Evolutionary conservation across 2,888 invertebrate genomes (phyloP).

Genomic region (Dascillus cervinus): DNA sequence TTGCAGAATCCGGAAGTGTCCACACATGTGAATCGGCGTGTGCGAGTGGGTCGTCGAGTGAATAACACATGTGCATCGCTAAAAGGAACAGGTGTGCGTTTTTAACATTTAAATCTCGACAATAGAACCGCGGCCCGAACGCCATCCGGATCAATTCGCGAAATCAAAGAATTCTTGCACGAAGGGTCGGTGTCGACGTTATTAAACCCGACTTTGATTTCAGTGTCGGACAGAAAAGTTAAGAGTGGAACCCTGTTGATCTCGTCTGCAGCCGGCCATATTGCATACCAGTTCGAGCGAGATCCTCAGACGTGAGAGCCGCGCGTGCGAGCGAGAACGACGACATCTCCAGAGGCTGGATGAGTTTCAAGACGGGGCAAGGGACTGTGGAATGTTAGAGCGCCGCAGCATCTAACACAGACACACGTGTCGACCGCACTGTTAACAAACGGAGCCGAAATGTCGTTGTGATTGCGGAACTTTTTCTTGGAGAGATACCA

Average conservation of each 20-base stretch:
- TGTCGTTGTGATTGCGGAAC: conserved; percentile 24
- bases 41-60: conserved; percentile 7
- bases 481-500: conserved; percentile 20
- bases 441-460: conserved; percentile 30
- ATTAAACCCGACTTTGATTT: conserved; percentile 27
- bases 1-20: conserved; percentile 17
- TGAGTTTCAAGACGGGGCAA: conserved; percentile 39
- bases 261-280: conserved; percentile 39
- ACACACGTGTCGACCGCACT: conserved; percentile 34
- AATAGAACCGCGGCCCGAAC: too few species aligned
- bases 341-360: conserved; percentile 39
- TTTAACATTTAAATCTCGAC: too few species aligned
- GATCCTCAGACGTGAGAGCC: conserved; percentile 24
- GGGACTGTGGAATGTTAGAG: conserved; percentile 42
- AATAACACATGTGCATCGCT: conserved; percentile 5
- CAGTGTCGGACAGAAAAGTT: conserved; percentile 23
- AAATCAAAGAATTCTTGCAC: too few species aligned
- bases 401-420: conserved; percentile 36
- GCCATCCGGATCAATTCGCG: too few species aligned
- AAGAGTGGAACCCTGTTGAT: conserved; percentile 31
- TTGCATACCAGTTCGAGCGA: conserved; percentile 43
- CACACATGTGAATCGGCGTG: conserved; percentile 11
- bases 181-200: conserved; percentile 9
- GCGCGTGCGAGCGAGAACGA: conserved; percentile 27
- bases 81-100: conserved; percentile 8